Evolutionary conservation across 1,140 invertebrate species (phyloP).

Genomic region (Episyrphus balteatus): DNA sequence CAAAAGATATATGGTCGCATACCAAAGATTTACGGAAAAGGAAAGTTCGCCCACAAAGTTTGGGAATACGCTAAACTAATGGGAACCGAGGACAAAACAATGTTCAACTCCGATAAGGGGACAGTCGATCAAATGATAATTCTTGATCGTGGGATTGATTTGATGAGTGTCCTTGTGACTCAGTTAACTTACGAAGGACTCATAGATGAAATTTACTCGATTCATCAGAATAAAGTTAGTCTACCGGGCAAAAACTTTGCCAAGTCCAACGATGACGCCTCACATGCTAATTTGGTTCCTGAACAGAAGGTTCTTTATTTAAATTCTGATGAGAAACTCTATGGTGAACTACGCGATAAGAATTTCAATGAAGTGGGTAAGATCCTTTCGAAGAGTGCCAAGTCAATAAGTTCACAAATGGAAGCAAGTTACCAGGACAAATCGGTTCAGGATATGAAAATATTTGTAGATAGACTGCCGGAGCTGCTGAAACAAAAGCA

Average conservation of each 20-base stretch:
- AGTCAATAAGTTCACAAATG: conserved; percentile 72
- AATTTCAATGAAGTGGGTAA: conserved; percentile 88
- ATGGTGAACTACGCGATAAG: conserved; percentile 80
- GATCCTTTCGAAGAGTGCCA: conserved; percentile 76
- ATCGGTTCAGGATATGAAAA: conserved; percentile 86
- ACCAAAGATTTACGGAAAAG: conserved; percentile 81
- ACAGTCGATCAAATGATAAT: conserved; percentile 81
- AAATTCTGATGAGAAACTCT: conserved; percentile 84
- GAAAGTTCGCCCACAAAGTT: conserved; percentile 74
- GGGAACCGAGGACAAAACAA: conserved; percentile 55
- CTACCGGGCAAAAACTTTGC: conserved; percentile 77
- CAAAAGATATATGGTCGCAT: conserved; percentile 85
- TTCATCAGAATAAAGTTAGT: conserved; percentile 57
- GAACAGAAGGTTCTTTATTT: conserved; percentile 77
- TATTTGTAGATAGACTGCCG: conserved; percentile 82
- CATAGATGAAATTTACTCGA: conserved; percentile 58
- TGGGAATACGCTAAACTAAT: conserved; percentile 77
- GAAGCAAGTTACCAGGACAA: conserved; percentile 78
- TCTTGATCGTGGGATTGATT: conserved; percentile 81
- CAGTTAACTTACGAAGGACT: conserved; percentile 96
- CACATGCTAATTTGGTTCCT: conserved; percentile 17
- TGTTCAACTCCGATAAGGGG: conserved; percentile 36
- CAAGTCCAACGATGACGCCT: conserved; percentile 44
- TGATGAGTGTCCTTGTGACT: conserved; percentile 82
- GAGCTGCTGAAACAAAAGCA: conserved; percentile 81